Conservation (phyloP, 2,797 vertebrate species). For the Lacerta viridis region DNA sequence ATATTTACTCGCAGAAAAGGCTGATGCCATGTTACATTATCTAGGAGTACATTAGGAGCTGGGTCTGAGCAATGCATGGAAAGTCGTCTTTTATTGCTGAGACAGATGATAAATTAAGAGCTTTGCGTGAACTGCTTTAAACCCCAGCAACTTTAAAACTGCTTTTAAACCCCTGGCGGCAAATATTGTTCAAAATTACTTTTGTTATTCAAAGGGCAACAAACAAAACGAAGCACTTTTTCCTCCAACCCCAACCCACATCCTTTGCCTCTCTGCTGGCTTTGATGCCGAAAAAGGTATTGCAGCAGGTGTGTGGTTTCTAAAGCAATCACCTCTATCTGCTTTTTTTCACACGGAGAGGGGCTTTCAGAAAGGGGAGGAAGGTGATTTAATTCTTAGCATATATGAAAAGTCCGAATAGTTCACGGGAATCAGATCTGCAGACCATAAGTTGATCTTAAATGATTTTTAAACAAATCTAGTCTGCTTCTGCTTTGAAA, state of each 20-base stretch:
- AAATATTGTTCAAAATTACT: conserved; percentile 24
- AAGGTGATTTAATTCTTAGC: neutral
- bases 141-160: conserved; percentile 4
- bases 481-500: neutral
- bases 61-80: neutral
- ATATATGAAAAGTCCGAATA: neutral
- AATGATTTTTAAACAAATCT: neutral
- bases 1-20: neutral
- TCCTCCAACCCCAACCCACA: accelerated
- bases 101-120: neutral
- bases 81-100: neutral
- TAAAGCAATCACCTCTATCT: conserved; percentile 18
- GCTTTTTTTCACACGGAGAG: neutral
- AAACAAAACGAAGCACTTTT: conserved; percentile 39
- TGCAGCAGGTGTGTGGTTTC: conserved; percentile 35
- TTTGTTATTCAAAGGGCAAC: conserved; percentile 11
- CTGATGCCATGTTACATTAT: neutral
- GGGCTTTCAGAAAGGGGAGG: neutral
- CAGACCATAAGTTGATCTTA: neutral
- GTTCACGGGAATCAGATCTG: conserved; percentile 8
- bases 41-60: neutral
- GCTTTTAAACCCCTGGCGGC: neutral
- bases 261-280: neutral
- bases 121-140: neutral
- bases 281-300: conserved; percentile 31